Conservation (phyloP, 2,797 vertebrate species). For the Falco columbarius region DNA sequence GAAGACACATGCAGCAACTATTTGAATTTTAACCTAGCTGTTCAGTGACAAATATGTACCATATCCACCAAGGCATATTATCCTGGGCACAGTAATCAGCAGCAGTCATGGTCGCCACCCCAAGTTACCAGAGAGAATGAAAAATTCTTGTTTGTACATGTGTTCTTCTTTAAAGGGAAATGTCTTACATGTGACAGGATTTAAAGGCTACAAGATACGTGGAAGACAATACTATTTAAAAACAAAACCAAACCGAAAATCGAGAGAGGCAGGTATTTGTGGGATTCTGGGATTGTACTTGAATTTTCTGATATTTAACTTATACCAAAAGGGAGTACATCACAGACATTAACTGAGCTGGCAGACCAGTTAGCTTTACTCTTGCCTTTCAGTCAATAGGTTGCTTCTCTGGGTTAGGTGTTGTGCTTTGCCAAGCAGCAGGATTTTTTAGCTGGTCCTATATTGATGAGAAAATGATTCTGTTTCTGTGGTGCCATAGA, state of each 20-base stretch:
- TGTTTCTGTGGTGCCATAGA: background rate
- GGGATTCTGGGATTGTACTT: background rate
- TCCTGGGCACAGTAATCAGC: background rate
- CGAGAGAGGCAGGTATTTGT: background rate
- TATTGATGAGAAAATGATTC: background rate
- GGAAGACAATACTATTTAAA: background rate
- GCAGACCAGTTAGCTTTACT: conserved; percentile 16
- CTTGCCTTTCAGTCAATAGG: conserved; percentile 21
- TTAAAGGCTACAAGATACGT: background rate
- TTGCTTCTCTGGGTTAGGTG: conserved; percentile 1
- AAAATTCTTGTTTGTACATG: background rate
- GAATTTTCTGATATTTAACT: background rate
- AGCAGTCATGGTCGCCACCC: background rate
- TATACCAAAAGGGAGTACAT: background rate
- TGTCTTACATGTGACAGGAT: background rate
- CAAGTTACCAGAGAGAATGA: background rate
- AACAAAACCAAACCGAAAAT: background rate
- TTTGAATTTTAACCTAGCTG: background rate
- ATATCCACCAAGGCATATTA: background rate
- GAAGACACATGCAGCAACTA: background rate
- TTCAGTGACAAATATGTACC: background rate
- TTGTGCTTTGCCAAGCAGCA: conserved; percentile 1
- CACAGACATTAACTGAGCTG: background rate
- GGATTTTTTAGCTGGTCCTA: background rate
- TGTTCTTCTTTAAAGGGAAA: background rate